Evolutionary conservation across 2,113 vertebrate species (phyloP).

Genomic region (Amphiprion percula): DNA sequence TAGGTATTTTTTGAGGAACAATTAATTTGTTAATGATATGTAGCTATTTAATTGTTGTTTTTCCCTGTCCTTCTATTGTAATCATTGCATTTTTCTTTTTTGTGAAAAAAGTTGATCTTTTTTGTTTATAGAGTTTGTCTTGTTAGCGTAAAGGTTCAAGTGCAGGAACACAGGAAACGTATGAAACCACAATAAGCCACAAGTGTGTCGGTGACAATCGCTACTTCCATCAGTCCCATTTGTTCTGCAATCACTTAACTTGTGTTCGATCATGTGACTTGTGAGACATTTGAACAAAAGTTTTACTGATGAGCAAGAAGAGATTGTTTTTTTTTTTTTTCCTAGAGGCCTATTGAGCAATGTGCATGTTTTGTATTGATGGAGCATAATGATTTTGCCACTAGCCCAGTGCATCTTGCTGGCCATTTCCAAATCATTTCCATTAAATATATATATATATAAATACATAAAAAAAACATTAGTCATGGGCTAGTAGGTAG

Average conservation of each 20-base stretch:
- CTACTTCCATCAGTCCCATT: slow-evolving; percentile 65
- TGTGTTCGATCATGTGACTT: slow-evolving; percentile 73
- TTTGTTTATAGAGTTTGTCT: slow-evolving; percentile 89
- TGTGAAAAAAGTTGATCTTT: slow-evolving; percentile 99
- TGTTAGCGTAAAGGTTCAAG: slow-evolving; percentile 87
- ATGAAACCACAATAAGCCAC: slow-evolving; percentile 94
- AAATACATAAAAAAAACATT: not conserved
- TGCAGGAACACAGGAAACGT: slow-evolving; percentile 98
- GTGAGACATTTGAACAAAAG: slow-evolving; percentile 66
- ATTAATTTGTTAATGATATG: slow-evolving; percentile 99
- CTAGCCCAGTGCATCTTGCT: slow-evolving; percentile 24
- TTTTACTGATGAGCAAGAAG: slow-evolving; percentile 7
- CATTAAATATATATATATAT: not conserved
- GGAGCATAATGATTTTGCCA: slow-evolving; percentile 9
- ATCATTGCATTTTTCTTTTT: slow-evolving; percentile 90
- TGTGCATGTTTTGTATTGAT: slow-evolving; percentile 24
- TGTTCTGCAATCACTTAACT: slow-evolving; percentile 10
- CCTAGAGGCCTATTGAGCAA: not conserved
- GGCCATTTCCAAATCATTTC: slow-evolving; percentile 16
- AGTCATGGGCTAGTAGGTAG: slow-evolving; percentile 27
- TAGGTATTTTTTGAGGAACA: slow-evolving; percentile 99
- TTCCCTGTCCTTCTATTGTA: slow-evolving; percentile 95
- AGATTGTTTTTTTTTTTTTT: too few species aligned
- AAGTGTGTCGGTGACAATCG: slow-evolving; percentile 87
- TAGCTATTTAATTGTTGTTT: slow-evolving; percentile 99